These are phyloP conservation scores for Eristalinus sepulchralis DNA, from an alignment of 2,888 invertebrate genomes.

Conservation along the genomic window DNA sequence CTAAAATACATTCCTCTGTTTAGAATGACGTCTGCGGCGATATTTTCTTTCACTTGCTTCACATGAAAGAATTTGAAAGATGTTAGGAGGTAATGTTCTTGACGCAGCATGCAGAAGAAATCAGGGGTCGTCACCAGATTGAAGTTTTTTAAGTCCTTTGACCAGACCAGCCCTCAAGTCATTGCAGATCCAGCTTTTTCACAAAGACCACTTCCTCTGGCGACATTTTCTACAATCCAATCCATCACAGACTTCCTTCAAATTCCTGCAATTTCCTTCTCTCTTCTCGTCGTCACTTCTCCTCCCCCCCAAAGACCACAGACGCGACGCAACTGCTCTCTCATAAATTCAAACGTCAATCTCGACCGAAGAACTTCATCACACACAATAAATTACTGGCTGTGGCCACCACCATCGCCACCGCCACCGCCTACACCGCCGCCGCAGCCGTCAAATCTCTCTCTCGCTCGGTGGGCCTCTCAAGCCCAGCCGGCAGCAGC, in stretches of 20 bases:
- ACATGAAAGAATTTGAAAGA: too few relatives aligned
- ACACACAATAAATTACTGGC: slow-evolving; percentile 63
- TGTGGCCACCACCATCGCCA: slow-evolving; percentile 41
- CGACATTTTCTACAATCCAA: background rate
- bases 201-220: background rate
- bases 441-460: background rate
- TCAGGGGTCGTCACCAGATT: too few relatives aligned
- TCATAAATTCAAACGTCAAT: slow-evolving; percentile 16
- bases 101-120: too few relatives aligned
- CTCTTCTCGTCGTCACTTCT: slow-evolving; percentile 51
- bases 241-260: background rate
- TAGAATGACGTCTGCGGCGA: too few relatives aligned
- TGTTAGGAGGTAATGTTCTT: too few relatives aligned
- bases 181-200: too few relatives aligned
- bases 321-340: slow-evolving; percentile 33
- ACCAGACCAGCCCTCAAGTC: too few relatives aligned
- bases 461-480: slow-evolving; percentile 42
- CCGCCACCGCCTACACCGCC: background rate
- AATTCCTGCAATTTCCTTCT: background rate
- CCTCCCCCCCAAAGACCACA: background rate
- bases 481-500: background rate
- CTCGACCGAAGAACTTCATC: slow-evolving; percentile 41
- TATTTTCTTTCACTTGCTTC: too few relatives aligned
- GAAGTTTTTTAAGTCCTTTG: too few relatives aligned
- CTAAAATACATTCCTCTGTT: too few relatives aligned